Evolutionary conservation across 2,113 vertebrate genomes (phyloP), one percentile per base, ranked within the genome.

Genomic region (Sinocyclocheilus rhinocerous): DNA sequence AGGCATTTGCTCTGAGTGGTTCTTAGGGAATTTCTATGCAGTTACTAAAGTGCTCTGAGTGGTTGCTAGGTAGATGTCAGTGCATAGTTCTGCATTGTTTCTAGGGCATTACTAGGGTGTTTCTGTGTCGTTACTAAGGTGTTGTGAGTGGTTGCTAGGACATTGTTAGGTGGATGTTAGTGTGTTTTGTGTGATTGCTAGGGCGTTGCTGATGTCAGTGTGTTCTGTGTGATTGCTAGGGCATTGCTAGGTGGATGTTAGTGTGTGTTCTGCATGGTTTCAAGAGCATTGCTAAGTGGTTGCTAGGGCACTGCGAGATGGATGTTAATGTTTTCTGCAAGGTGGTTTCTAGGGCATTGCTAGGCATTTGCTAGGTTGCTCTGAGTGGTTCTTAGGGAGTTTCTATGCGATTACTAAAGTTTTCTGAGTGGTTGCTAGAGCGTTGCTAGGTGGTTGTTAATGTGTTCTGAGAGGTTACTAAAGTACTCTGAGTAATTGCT

Each of bases 271-370:
- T 2, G 55, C 0, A 8, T 57, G 0, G 55, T 22, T 55, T 6
- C 16, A 6, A 55, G 16, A 18, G 4, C 2, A 20, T 20, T 57
- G 55, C 4, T 57, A 8, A 2, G 6, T 7, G 16, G 55, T 57
- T 57, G 5, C 55, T 20, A 57, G 5, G 15, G 52, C 16, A 42
- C 42, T 42, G 48, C 4, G 12, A 50, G 50, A 2, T 61, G 57
- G 57, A n/a, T 61, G 57, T 6, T 55, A 18, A 16, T 55, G 52
- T 55, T 55, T 70, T 75, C 42, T 75, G 96, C 52, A 55, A 52
- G 96, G 57, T 61, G 59, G 57, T 61, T 61, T 22, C 59, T 61
- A n/a, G 59, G 22, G 22, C 8, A 11, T 61, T 61, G 59, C 59
- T n/a, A 61, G 6, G 55, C 16, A 4, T 2, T 57, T 57, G 2